Conservation (phyloP, 2,797 vertebrate species). For the Crenuchus spilurus region DNA sequence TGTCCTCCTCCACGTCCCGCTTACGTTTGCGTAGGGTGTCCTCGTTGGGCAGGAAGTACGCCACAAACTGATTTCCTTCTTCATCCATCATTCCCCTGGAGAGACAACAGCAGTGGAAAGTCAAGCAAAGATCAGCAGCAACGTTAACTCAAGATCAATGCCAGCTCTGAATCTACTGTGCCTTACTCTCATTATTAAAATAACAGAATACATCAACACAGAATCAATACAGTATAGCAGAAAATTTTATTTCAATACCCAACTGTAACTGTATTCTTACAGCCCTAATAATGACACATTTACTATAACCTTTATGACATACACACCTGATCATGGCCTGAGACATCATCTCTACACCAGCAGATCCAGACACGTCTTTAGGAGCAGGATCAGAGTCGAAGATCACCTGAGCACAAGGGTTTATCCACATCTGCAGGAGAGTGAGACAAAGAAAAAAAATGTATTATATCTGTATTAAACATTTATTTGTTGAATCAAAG, state of each 20-base stretch:
- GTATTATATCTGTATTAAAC: too few species aligned
- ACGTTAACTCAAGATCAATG: too few species aligned
- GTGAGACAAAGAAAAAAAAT: background rate
- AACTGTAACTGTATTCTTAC: too few species aligned
- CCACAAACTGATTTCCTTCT: slow-evolving; percentile 97
- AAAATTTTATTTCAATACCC: too few species aligned
- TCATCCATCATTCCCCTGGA: slow-evolving; percentile 97
- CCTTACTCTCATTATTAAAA: too few species aligned
- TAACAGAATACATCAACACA: too few species aligned
- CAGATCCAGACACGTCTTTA: slow-evolving; percentile 84
- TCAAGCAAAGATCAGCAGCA: background rate
- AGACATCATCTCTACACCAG: slow-evolving; percentile 94
- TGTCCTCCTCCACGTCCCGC: slow-evolving; percentile 87
- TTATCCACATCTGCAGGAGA: slow-evolving; percentile 92
- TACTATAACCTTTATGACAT: too few species aligned
- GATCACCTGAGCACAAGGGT: slow-evolving; percentile 95
- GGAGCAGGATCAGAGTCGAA: slow-evolving; percentile 95
- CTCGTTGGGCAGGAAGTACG: slow-evolving; percentile 93
- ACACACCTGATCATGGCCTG: slow-evolving; percentile 95
- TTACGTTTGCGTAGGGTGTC: slow-evolving; percentile 92
- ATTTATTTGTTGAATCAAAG: too few species aligned
- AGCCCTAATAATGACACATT: too few species aligned
- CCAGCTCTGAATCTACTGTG: too few species aligned
- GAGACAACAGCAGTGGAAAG: background rate
- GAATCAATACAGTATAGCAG: too few species aligned